Evolutionary conservation across 1,140 invertebrate species (phyloP), one percentile per base, ranked within the genome.

Genomic region (Caligus rogercresseyi): DNA sequence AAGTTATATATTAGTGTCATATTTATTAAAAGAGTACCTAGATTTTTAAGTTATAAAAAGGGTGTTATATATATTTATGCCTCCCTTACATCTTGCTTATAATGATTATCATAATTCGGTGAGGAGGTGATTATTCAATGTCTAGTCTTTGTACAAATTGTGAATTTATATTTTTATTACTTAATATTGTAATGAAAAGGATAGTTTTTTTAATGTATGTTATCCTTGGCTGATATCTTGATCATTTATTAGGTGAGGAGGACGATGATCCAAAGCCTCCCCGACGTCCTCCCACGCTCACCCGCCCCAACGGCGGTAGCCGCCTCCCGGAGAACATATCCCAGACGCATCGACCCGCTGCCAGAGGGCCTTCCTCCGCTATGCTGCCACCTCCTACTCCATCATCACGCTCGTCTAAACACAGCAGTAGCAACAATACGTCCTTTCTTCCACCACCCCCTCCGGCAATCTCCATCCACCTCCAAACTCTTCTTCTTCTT

Each of bases 211-310:
- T 43, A 11, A 43, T 43, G n/a, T 43, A 43, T 43, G 31, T 43
- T 43, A 43, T 43, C 7, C n/a, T 11, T 7, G n/a, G 7, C 7
- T n/a, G n/a, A 7, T 43, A n/a, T 43, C 31, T 43, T 43, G 7
- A 43, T 43, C n/a, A 43, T 43, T 43, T 43, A 43, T 43, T 43
- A 43, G 57, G 26, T 11, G 57, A 60, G n/a, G 54, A 56, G 14
- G 57, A 60, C 26, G 57, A 60, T 1, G 23, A 14, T 16, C 53
- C 53, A 16, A 54, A 23, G 11, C 16, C 53, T 23, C 13, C 43
- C 43, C 13, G 16, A 25, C 54, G 19, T 16, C 19, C 54, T 2
- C 54, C 54, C 15, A 21, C 54, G 14, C 24, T 25, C 54, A 25
- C 18, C 1, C n/a, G 2, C 1, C 16, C 54, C 14, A 56, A 56